A percentile compares a stretch with the other conserved stretches of the same genome.
These are phyloP conservation scores for Scaeva pyrastri DNA, from an alignment of 2,888 invertebrate genomes.

Conservation along the genomic window DNA sequence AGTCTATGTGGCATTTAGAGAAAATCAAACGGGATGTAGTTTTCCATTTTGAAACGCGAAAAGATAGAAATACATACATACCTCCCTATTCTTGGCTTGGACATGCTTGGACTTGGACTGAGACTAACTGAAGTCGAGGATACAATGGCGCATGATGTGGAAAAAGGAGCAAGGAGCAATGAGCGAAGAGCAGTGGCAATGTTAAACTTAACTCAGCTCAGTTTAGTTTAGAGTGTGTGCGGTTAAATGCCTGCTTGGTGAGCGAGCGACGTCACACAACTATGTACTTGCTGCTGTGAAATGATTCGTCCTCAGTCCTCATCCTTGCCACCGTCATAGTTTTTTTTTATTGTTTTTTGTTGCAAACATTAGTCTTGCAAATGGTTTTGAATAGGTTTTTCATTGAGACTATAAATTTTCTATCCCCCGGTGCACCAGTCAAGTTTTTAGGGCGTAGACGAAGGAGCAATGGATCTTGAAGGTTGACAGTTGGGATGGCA, in stretches of 20 bases:
- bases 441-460: conserved; percentile 40
- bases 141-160: conserved; percentile 14
- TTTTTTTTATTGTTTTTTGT: conserved; percentile 41
- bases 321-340: no score
- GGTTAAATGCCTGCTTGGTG: conserved; percentile 64
- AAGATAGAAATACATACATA: conserved; percentile 22
- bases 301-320: conserved; percentile 55
- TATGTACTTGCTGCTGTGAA: conserved; percentile 49
- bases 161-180: no score
- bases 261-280: conserved; percentile 68
- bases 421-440: conserved; percentile 35
- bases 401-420: conserved; percentile 66
- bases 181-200: not conserved
- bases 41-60: conserved; percentile 62
- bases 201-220: conserved; percentile 9
- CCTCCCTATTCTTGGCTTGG: conserved; percentile 52
- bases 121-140: conserved; percentile 18
- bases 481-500: not conserved
- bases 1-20: conserved; percentile 12
- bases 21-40: conserved; percentile 39
- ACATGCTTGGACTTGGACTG: conserved; percentile 36
- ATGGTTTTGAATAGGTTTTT: conserved; percentile 70
- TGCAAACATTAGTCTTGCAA: conserved; percentile 69
- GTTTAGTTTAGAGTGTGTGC: conserved; percentile 16
- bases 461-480: not conserved